A percentile compares a stretch with the other conserved stretches of the same genome.
Conservation (phyloP, 2,113 vertebrate genomes). For the Campylomormyrus tamandua region DNA sequence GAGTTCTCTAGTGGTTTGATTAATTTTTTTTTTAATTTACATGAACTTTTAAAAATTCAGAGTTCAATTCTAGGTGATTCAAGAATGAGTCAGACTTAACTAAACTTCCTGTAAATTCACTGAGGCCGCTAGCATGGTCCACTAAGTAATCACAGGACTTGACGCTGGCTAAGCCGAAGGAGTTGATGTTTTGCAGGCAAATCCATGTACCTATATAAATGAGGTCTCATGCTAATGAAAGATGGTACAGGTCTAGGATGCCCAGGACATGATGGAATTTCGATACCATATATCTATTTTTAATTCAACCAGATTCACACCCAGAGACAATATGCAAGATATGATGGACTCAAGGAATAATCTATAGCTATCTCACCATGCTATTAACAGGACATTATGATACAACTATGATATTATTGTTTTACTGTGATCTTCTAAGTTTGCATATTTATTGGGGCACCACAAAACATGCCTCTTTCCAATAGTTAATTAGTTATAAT, state of each 20-base stretch:
- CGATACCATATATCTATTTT: background rate
- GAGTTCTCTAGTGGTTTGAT: background rate
- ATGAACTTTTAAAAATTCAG: background rate
- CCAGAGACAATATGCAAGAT: background rate
- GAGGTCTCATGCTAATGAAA: background rate
- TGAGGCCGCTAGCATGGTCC: background rate
- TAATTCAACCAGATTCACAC: background rate
- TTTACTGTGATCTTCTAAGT: background rate
- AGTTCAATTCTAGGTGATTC: background rate
- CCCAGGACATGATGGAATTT: background rate
- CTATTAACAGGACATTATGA: background rate
- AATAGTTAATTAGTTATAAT: background rate
- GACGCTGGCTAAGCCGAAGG: background rate
- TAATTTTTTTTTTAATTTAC: background rate
- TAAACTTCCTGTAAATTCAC: background rate
- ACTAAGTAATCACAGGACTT: background rate
- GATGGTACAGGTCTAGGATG: background rate
- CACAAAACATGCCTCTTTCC: background rate
- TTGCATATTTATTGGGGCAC: background rate
- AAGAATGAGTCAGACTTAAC: background rate
- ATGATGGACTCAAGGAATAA: background rate
- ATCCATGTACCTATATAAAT: background rate
- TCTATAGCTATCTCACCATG: background rate
- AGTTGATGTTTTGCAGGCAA: background rate
- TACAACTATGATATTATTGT: background rate